Percentiles rank a stretch among this genome's conserved stretches.
Evolutionary conservation across 2,888 invertebrate species (phyloP).

Genomic region (Acronicta alni): DNA sequence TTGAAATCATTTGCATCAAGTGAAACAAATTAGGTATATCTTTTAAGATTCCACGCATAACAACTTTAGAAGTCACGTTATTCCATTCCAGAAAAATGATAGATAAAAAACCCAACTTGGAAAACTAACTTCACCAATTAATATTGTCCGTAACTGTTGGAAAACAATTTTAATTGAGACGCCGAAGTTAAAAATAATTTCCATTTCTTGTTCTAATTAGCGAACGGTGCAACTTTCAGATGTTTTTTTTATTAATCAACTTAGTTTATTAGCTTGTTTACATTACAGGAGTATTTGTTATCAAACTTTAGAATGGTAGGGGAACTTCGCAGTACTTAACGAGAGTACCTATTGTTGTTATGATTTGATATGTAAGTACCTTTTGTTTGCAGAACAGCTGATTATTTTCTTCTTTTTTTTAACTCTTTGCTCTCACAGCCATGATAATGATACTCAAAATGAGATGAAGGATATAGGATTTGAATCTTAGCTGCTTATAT

Average conservation of each 20-base stretch:
- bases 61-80: slow-evolving; percentile 8
- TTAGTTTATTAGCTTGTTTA: slow-evolving; percentile 28
- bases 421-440: no score
- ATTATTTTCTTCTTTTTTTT: no score
- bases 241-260: slow-evolving; percentile 23
- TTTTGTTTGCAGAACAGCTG: no score
- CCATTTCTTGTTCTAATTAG: slow-evolving; percentile 54
- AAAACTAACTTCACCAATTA: slow-evolving; percentile 56
- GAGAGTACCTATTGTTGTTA: background rate
- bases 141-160: slow-evolving; percentile 56
- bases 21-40: no score
- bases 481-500: no score
- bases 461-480: no score
- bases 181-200: slow-evolving; percentile 56
- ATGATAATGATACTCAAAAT: no score
- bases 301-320: slow-evolving; percentile 7
- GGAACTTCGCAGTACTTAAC: slow-evolving; percentile 3
- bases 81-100: slow-evolving; percentile 3
- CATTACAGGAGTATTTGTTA: slow-evolving; percentile 19
- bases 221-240: slow-evolving; percentile 34
- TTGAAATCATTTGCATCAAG: no score
- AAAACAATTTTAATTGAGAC: slow-evolving; percentile 63
- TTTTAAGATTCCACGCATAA: background rate
- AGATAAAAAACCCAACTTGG: slow-evolving; percentile 23
- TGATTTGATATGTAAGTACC: no score